phyloP scores from a whole-genome alignment of 2,797 vertebrate species.

The Macrochelys suwanniensis region DNA sequence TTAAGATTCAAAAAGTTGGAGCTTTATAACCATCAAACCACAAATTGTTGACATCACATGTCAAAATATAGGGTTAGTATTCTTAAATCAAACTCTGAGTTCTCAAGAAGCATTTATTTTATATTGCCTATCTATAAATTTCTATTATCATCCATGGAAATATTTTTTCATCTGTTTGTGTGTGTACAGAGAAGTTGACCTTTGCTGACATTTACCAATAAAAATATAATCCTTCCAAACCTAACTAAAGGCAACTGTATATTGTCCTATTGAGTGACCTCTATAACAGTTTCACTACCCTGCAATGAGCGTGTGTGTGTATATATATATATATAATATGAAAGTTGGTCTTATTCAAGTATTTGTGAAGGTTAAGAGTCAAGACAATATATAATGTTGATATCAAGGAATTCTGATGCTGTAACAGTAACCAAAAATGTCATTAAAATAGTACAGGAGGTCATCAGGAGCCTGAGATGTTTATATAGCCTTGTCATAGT shows the following conservation, averaged over 20 bases:
- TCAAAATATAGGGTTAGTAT: neutral
- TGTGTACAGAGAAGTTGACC: neutral
- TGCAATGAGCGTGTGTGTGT: neutral
- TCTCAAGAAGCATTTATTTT: neutral
- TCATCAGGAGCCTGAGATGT: neutral
- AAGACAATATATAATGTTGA: neutral
- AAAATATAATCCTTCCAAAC: neutral
- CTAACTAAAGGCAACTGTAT: neutral
- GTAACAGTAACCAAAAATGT: neutral
- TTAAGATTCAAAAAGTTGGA: neutral
- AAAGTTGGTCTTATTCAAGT: neutral
- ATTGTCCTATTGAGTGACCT: neutral
- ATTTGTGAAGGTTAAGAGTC: neutral
- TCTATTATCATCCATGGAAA: neutral
- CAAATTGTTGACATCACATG: neutral
- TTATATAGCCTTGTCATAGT: neutral
- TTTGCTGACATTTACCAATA: neutral
- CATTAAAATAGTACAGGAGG: neutral
- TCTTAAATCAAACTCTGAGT: neutral
- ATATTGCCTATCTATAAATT: neutral
- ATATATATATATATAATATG: neutral
- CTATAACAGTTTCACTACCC: neutral
- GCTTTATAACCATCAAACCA: neutral
- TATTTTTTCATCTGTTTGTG: neutral
- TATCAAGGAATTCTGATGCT: neutral